phyloP scores from a whole-genome alignment of 2,113 vertebrate genomes.

The Erythrocercus mccallii region DNA sequence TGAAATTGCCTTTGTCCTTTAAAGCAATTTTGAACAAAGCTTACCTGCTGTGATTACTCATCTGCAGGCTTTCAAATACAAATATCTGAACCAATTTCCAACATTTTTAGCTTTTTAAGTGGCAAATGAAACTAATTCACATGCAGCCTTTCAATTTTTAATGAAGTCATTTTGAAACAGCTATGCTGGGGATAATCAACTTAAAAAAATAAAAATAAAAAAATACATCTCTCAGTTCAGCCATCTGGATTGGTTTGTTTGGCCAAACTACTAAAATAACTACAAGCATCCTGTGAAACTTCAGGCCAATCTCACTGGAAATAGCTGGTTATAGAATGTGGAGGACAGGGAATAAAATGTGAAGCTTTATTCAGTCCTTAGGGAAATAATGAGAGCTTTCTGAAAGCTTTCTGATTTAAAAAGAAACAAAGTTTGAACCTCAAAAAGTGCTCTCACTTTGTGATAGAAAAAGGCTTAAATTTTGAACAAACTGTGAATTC shows the following conservation, averaged over 20 bases:
- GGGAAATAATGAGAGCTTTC: neutral
- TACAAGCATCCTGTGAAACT: slow-evolving; percentile 23
- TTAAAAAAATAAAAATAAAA: neutral
- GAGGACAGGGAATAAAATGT: neutral
- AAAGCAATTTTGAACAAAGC: slow-evolving; percentile 29
- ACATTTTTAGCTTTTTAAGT: slow-evolving; percentile 27
- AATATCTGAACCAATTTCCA: slow-evolving; percentile 30
- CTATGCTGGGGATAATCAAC: slow-evolving; percentile 11
- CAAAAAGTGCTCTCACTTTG: neutral
- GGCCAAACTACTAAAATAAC: slow-evolving; percentile 28
- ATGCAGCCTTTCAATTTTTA: neutral
- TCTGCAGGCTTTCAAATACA: slow-evolving; percentile 19
- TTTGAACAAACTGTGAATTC: neutral
- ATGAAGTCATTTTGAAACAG: neutral
- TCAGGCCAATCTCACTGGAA: slow-evolving; percentile 21
- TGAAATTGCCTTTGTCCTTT: slow-evolving; percentile 42
- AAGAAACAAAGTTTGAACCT: neutral
- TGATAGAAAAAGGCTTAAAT: neutral
- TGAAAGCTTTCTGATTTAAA: neutral
- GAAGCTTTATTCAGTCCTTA: neutral
- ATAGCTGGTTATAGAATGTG: neutral
- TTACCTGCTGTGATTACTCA: slow-evolving; percentile 42
- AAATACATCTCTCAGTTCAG: neutral
- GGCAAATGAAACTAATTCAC: slow-evolving; percentile 31
- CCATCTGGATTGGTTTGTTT: slow-evolving; percentile 38